Evolutionary conservation across 2,113 vertebrate genomes (phyloP).

Genomic region (Pseudois nayaur): DNA sequence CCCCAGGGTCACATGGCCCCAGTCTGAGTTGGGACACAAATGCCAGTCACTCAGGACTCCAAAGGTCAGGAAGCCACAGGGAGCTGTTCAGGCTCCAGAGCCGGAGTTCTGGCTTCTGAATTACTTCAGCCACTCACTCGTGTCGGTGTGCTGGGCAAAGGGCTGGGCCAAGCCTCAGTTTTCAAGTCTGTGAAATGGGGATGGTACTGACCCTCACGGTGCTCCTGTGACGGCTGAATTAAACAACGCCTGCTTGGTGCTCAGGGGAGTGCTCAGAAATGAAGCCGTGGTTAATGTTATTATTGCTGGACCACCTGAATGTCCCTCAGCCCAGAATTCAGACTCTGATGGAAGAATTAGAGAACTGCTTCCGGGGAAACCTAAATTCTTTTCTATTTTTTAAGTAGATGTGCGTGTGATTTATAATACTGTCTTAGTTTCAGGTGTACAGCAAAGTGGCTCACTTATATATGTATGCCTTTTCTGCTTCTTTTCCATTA

Average conservation of each 20-base stretch:
- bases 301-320: accelerated
- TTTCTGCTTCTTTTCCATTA: not conserved
- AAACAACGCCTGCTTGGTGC: accelerated
- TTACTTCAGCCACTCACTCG: not conserved
- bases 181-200: not conserved
- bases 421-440: not conserved
- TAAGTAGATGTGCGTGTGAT: not conserved
- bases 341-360: not conserved
- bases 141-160: accelerated
- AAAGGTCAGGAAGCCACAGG: not conserved
- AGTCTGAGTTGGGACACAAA: not conserved
- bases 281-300: not conserved
- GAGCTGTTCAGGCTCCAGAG: not conserved
- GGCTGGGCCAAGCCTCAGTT: not conserved
- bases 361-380: not conserved
- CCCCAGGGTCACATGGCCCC: not conserved
- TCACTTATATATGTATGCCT: not conserved
- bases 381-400: not conserved
- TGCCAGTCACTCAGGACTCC: not conserved
- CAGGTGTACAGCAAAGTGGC: not conserved
- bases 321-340: not conserved
- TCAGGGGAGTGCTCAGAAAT: accelerated
- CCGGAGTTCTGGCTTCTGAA: not conserved
- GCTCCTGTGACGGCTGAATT: not conserved
- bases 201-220: not conserved